Base-by-base conservation (phyloP, 2,888 invertebrate species). In the Stenchaetothrips biformis region DNA sequence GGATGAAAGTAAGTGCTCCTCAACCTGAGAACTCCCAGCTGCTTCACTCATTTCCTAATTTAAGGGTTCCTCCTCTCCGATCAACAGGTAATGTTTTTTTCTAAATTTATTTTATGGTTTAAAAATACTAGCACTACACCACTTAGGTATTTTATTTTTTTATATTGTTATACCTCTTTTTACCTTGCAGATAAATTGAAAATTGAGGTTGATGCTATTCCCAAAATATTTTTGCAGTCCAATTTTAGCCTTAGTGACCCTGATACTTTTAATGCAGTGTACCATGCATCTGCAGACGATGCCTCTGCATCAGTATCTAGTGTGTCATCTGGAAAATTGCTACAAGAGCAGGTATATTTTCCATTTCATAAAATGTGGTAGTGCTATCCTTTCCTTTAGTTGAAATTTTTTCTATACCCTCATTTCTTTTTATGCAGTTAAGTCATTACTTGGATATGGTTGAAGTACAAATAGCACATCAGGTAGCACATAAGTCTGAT, bases 361-460 rank as follows among this genome's bases (percentile, higher is more conserved):
- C 59, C 78, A 37, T 59, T 78, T 77, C 74, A 81, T 80, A 4
- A 37, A 37, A 37, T 4, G 2, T 37, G 37, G 4, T 1, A 37
- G 37, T n/a, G n/a, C n/a, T n/a, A n/a, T n/a, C n/a, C 11, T 59
- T 48, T 62, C 79, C 27, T 4, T n/a, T 13, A 78, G 27, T 82
- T 13, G 25, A 78, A 81, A 27, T 78, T 77, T 80, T 74, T 81
- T 78, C 27, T 80, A 59, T 79, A 53, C 77, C 62, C 25, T 78
- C 11, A 37, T 74, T 81, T 78, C 77, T 82, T 81, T 74, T 81
- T 81, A 83, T 84, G 81, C 86, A 92, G 90, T 88, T 98, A 77
- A 96, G 96, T 85, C 95, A 97, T 86, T 97, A 98, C 87, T 89
- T 99, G 85, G 98, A 99, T 89, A 92, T 95, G 81, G 95, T 98